Evolutionary conservation across 2,888 invertebrate species (phyloP), one percentile per base, ranked within the genome.

Genomic region (Hypercompe scribonia): DNA sequence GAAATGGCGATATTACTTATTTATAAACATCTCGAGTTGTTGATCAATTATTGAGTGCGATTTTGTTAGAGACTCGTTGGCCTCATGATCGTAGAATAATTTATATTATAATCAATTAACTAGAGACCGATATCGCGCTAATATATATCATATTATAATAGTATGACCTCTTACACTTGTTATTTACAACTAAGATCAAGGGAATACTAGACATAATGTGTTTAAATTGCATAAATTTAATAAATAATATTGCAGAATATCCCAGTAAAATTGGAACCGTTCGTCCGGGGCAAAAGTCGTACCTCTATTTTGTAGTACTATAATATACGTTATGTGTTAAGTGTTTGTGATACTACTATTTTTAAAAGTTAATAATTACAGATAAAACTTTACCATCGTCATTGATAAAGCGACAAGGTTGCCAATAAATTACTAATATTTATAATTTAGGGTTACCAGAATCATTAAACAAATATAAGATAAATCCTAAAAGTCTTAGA

Each of bases 181-280:
- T 46, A 50, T 50, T 33, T 21, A 67, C 67, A 46, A 67, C 11
- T 46, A 50, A 50, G 67, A 50, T 50, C 31, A 67, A 67, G 46
- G 50, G 33, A 50, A 33, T 34, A 24, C 31, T 66, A 31, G 15
- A 28, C 21, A 72, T 28, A 3, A 54, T 50, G 46, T 3, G 46
- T 21, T 46, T 46, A 46, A 46, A 46, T 46, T 46, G 46, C 46
- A 46, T 46, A 21, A 46, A 5, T 46, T 46, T 46, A 46, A 46
- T 46, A 46, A 46, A 42, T 42, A 18, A 18, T 42, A 42, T 21
- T 15, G 46, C 46, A 21, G 21, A 10, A 54, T 1, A 50, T 50
- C 7, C 24, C 8, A 24, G 54, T 54, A n/a, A 15, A 28, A 24
- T 11, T n/a, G n/a, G n/a, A 11, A 54, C 28, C n/a, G n/a, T n/a